Evolutionary conservation across 2,888 invertebrate species (phyloP).

Genomic region (Leucozona laternaria): DNA sequence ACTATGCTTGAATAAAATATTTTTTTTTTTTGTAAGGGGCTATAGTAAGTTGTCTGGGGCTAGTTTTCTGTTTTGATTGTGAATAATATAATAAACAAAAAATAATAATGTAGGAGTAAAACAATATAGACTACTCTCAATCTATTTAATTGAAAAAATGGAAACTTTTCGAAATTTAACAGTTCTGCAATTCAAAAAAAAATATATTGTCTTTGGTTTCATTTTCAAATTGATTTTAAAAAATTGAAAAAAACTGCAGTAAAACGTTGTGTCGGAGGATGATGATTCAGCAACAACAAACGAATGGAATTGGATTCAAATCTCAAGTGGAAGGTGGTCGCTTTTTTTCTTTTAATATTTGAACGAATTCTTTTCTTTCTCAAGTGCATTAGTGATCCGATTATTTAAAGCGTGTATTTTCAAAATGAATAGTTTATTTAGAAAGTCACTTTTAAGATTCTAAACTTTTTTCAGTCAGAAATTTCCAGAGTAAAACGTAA

Average conservation of each 20-base stretch:
- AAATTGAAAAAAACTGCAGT: not conserved
- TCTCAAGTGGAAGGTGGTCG: slow-evolving; percentile 22
- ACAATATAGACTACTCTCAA: slow-evolving; percentile 3
- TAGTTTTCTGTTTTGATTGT: slow-evolving; percentile 25
- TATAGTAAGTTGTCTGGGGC: slow-evolving; percentile 3
- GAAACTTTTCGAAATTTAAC: not conserved
- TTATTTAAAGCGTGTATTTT: not conserved
- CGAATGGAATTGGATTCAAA: slow-evolving; percentile 11
- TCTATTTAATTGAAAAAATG: not conserved
- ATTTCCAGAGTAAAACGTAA: not conserved
- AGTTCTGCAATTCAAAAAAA: not conserved
- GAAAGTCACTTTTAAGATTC: not conserved
- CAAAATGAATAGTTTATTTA: not conserved
- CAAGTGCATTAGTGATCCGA: slow-evolving; percentile 5
- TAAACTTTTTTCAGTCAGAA: not conserved
- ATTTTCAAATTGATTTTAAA: not conserved
- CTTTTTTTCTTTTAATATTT: slow-evolving; percentile 6
- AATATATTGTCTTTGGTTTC: not conserved
- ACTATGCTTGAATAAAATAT: slow-evolving; percentile 32
- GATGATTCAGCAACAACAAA: not conserved
- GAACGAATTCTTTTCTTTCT: slow-evolving; percentile 16
- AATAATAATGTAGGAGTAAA: slow-evolving; percentile 2
- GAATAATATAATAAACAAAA: slow-evolving; percentile 10
- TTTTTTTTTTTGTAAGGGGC: not conserved
- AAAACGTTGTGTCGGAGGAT: not conserved